phyloP scores from a whole-genome alignment of 2,113 vertebrate genomes.

The Narcine bancroftii region DNA sequence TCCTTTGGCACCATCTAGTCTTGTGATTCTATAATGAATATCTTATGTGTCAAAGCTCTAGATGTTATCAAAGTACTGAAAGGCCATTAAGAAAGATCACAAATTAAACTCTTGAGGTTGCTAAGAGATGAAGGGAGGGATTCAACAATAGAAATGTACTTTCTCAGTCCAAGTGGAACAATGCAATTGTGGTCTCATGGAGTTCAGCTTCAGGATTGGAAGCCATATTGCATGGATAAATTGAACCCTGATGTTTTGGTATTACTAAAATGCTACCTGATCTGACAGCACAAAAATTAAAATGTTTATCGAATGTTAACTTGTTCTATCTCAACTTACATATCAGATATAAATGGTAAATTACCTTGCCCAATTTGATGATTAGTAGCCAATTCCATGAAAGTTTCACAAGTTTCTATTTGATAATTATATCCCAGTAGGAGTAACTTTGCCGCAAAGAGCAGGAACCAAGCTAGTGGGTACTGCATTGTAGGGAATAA shows the following conservation, averaged over 20 bases:
- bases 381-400: neutral
- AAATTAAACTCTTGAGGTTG: neutral
- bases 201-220: neutral
- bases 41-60: neutral
- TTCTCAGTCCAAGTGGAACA: neutral
- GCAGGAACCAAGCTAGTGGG: neutral
- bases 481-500: neutral
- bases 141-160: neutral
- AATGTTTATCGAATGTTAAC: neutral
- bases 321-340: neutral
- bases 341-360: neutral
- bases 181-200: neutral
- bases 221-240: too few species aligned
- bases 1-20: too few species aligned
- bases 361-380: neutral
- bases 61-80: neutral
- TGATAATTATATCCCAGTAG: too few species aligned
- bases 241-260: neutral
- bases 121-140: neutral
- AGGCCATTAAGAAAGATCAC: neutral
- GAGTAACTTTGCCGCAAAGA: neutral
- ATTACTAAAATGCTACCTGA: neutral
- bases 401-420: neutral
- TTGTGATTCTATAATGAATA: neutral
- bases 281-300: neutral